Percentiles rank a stretch among this genome's conserved stretches.
Conservation (phyloP, 2,888 invertebrate genomes). For the Cecidostiba fungosa region DNA sequence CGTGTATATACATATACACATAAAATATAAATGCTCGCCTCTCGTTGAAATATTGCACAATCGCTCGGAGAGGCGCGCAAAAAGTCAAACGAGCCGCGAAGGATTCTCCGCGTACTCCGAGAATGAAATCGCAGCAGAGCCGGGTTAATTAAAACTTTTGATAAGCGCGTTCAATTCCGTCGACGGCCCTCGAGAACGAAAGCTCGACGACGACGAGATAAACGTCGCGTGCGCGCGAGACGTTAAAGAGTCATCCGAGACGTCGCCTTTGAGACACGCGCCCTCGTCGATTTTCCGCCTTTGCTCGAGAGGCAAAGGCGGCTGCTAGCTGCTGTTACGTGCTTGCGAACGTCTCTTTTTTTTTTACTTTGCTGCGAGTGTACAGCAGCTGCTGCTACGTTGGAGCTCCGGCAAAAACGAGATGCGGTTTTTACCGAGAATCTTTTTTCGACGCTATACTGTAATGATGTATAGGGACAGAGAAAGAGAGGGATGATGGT, state of each 20-base stretch:
- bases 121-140: constrained; percentile 33
- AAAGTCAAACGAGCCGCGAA: neutral
- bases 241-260: constrained; percentile 3
- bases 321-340: neutral
- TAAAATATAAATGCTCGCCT: neutral
- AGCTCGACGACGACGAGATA: neutral
- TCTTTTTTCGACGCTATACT: neutral
- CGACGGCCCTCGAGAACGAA: neutral
- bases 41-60: neutral
- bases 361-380: neutral
- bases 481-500: neutral
- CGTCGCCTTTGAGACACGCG: neutral
- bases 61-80: neutral
- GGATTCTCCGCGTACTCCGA: neutral
- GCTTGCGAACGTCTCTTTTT: neutral
- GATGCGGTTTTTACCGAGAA: neutral
- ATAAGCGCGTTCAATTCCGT: constrained; percentile 30
- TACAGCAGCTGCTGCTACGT: neutral
- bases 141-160: constrained; percentile 51
- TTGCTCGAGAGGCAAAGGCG: neutral
- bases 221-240: constrained; percentile 14
- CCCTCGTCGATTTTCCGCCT: constrained; percentile 14
- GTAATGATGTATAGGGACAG: constrained; percentile 7
- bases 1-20: neutral
- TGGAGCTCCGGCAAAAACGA: neutral